These are phyloP conservation scores for Tetramorium bicarinatum DNA, from an alignment of 2,888 invertebrate species.

Conservation along the genomic window DNA sequence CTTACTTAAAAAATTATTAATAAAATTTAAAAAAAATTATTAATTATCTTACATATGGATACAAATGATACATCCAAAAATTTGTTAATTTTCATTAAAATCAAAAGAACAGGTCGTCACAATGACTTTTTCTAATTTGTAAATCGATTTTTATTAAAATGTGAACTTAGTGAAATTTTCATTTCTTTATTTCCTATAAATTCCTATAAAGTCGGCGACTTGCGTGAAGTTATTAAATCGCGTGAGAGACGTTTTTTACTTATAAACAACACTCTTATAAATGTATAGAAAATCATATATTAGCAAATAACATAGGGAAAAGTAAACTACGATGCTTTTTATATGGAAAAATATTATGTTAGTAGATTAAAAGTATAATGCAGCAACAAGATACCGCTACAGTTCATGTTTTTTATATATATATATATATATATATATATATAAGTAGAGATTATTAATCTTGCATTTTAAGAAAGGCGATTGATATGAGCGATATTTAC, in stretches of 20 bases:
- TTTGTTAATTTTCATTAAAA: background rate
- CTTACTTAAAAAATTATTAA: background rate
- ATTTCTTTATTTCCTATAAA: conserved; percentile 13
- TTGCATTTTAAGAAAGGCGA: background rate
- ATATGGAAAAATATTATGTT: conserved; percentile 7
- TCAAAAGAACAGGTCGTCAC: background rate
- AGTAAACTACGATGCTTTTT: conserved; percentile 33
- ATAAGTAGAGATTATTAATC: conserved; percentile 28
- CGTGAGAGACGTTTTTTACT: conserved; percentile 22
- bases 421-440: conserved; percentile 13
- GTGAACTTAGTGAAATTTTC: background rate
- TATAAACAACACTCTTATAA: conserved; percentile 32
- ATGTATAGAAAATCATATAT: conserved; percentile 35
- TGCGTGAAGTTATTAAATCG: conserved; percentile 43
- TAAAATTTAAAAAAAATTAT: background rate
- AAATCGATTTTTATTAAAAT: background rate
- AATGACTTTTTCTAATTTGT: background rate
- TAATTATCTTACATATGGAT: background rate
- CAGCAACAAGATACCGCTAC: background rate
- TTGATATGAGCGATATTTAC: conserved; percentile 12
- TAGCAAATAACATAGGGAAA: background rate
- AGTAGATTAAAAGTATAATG: conserved; percentile 6
- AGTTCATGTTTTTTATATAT: background rate
- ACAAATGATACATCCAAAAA: background rate
- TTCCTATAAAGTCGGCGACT: background rate